Evolutionary conservation across 2,113 vertebrate species (phyloP), one percentile per base, ranked within the genome.

Genomic region (Cyanistes caeruleus): DNA sequence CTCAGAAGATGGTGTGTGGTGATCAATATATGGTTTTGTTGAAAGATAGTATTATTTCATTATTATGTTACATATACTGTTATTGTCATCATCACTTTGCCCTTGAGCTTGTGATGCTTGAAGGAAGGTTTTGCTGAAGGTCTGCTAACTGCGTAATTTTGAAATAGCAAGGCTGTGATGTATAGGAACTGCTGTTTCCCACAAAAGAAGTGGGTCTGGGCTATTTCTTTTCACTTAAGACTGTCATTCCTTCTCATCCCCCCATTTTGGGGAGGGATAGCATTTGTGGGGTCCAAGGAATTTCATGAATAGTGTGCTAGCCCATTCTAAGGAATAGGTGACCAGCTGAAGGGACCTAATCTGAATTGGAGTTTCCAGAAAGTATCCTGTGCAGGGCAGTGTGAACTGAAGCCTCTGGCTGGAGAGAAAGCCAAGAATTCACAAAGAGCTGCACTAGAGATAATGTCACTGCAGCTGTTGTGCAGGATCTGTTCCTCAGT

Each of bases 111-210:
- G 0, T 81, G 17, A 62, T 94, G 27, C 49, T 91, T 82, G 60
- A 95, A 64, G 78, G 84, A 94, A 78, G 82, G 28, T 86, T 97
- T 97, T 80, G 13, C 63, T 77, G 77, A 31, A 73, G 96, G 68
- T 43, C 51, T 51, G 79, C 69, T 39, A 77, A 25, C 68, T 84
- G 35, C 19, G 80, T 39, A 7, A 8, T 75, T 70, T 58, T 28
- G 3, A 41, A 93, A 55, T 79, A 49, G 67, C 49, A 33, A 60
- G 76, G 93, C 95, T 95, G 8, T 25, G 60, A 91, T 93, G 84
- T 94, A 27, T 85, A 96, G 85, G 87, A 95, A 65, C 20, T 81
- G 20, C 1, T n/a, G 21, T 10, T 88, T 90, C 30, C 27, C 31
- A 33, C 18, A 31, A 21, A 74, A 83, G 9, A 27, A 82, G 22